Evolutionary conservation across 2,113 vertebrate genomes (phyloP), one percentile per base, ranked within the genome.

Genomic region (Columba janthina): DNA sequence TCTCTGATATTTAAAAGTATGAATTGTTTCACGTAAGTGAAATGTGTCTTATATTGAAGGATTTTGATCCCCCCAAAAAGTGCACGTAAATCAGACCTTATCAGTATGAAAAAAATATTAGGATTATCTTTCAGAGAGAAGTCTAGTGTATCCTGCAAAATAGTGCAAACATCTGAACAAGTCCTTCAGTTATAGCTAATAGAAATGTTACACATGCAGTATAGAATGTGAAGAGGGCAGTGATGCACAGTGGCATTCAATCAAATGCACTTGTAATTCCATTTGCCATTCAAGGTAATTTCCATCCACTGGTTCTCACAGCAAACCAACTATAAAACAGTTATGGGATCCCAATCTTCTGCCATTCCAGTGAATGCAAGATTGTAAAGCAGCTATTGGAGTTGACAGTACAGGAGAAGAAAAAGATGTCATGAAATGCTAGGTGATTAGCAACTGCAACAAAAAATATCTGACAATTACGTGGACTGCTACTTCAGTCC

Each of bases 41-140:
- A 53, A 53, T 4, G 11, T 36, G 31, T 44, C 25, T 53, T 67
- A 34, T 19, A 44, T 14, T 61, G 64, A 91, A 91, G 22, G 46
- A 76, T 70, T 95, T 72, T 51, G 75, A 56, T 61, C 21, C 65
- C 65, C 88, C 36, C 44, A 90, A 61, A 65, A 95, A 86, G 57
- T 2, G 7, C 4, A 5, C 28, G 66, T 70, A 32, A 58, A 28
- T 36, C 6, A 6, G 26, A 29, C 15, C 26, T 44, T 78, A 77
- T 38, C 53, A 61, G 46, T 46, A 46, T 46, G 44, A 38, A 56
- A 40, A 90, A 89, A 88, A 53, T 9, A 73, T 8, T 13, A 50
- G 53, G 31, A 85, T 20, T 57, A 46, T 40, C 61, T 89, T 84
- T 44, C 29, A 60, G 64, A 71, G 5, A 51, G 12, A 64, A 77